Conservation (phyloP, 2,113 vertebrate species). For the Peromyscus maniculatus region DNA sequence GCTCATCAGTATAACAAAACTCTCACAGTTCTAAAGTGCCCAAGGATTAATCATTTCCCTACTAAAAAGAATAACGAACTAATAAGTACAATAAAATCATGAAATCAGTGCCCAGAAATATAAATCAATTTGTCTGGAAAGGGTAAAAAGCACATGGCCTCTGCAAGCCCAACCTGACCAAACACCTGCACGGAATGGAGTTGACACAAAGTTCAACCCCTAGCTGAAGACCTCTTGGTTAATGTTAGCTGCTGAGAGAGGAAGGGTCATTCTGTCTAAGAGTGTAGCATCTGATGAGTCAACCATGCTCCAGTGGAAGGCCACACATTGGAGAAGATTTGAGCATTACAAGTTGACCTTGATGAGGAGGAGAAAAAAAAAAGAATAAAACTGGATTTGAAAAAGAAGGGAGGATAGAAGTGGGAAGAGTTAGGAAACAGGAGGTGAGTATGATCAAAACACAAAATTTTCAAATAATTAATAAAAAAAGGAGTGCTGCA, state of each 20-base stretch:
- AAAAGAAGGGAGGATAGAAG: background rate
- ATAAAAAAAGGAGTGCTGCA: background rate
- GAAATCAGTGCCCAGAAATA: background rate
- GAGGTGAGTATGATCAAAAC: background rate
- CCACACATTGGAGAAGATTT: background rate
- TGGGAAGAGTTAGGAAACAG: background rate
- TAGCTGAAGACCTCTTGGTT: background rate
- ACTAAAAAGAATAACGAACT: background rate
- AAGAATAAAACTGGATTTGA: background rate
- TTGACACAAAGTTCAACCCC: background rate
- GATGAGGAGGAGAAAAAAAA: background rate
- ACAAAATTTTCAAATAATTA: background rate
- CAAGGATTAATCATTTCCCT: background rate
- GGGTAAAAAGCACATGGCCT: background rate
- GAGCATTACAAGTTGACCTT: background rate
- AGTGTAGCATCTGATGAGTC: background rate
- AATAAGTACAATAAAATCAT: background rate
- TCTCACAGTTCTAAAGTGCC: constrained; percentile 8
- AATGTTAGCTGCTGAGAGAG: background rate
- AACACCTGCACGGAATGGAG: background rate
- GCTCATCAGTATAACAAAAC: background rate
- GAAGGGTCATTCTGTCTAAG: background rate
- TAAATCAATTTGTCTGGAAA: background rate
- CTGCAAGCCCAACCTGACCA: background rate
- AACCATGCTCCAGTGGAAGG: background rate